Evolutionary conservation across 2,888 invertebrate species (phyloP).

Genomic region (Xanthorhoe spadicearia): DNA sequence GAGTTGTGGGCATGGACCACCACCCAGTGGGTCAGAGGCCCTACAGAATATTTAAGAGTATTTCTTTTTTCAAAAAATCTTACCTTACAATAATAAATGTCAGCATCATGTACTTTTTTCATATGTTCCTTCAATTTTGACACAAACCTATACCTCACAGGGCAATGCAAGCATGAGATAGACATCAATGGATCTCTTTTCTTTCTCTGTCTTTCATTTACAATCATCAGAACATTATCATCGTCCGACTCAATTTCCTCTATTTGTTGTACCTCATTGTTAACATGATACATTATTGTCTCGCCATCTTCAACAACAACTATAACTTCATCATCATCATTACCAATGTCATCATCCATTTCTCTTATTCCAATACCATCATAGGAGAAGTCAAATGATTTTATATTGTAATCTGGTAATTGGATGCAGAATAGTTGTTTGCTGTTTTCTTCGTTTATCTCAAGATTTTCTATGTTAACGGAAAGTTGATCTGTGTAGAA

Average conservation of each 20-base stretch:
- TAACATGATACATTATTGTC: slow-evolving; percentile 48
- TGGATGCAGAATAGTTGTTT: slow-evolving; percentile 58
- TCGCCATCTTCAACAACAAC: slow-evolving; percentile 60
- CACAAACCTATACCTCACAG: slow-evolving; percentile 70
- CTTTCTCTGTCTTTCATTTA: slow-evolving; percentile 50
- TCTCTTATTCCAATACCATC: slow-evolving; percentile 48
- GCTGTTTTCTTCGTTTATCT: slow-evolving; percentile 47
- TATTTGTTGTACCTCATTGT: slow-evolving; percentile 40
- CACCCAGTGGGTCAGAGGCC: no score
- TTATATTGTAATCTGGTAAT: slow-evolving; percentile 52
- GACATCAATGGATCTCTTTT: slow-evolving; percentile 67
- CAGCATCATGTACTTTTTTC: slow-evolving; percentile 65
- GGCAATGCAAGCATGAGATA: slow-evolving; percentile 64
- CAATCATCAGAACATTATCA: slow-evolving; percentile 32
- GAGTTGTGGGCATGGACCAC: no score
- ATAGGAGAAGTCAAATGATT: slow-evolving; percentile 57
- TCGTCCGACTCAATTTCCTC: slow-evolving; percentile 20
- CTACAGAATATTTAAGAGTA: no score
- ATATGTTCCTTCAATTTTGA: slow-evolving; percentile 72
- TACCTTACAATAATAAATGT: slow-evolving; percentile 72
- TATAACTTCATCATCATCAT: slow-evolving; percentile 42
- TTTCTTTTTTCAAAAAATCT: no score
- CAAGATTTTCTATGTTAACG: slow-evolving; percentile 52
- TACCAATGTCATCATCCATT: slow-evolving; percentile 20
- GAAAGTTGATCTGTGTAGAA: slow-evolving; percentile 62